Percentiles rank a stretch among this genome's conserved stretches.
These are phyloP conservation scores for Asarcornis scutulata DNA, from an alignment of 2,113 vertebrate genomes.

Conservation along the genomic window DNA sequence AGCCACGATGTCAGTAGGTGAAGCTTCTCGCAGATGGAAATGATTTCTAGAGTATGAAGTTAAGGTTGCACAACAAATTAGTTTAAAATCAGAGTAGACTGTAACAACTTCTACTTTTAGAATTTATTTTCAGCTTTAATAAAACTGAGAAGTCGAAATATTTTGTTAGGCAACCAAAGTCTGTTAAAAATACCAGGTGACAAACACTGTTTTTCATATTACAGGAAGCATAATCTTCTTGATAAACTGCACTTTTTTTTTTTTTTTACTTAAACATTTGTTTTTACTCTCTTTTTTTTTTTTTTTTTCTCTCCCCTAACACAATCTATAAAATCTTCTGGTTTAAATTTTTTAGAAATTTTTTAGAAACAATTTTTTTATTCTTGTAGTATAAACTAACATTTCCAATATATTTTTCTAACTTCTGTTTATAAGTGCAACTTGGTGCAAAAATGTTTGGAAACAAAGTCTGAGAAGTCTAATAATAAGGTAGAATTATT, in stretches of 20 bases:
- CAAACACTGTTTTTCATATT: neutral
- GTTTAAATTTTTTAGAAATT: neutral
- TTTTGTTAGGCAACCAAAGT: neutral
- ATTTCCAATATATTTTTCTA: neutral
- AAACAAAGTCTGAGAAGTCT: neutral
- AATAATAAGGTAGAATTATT: neutral
- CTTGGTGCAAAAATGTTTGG: neutral
- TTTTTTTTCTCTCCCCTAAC: neutral
- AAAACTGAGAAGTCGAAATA: neutral
- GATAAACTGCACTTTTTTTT: neutral
- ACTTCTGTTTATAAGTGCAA: neutral
- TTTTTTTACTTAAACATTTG: neutral
- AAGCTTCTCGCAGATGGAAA: neutral
- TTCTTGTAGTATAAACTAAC: neutral
- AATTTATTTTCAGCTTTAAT: neutral
- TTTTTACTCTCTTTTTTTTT: neutral
- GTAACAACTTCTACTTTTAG: neutral
- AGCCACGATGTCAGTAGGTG: fast-evolving
- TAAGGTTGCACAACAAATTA: neutral
- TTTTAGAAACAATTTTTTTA: neutral
- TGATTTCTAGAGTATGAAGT: neutral
- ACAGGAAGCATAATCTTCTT: neutral
- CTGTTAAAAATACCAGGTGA: neutral
- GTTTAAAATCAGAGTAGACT: neutral
- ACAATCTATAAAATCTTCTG: neutral